Percentiles rank a stretch among this genome's conserved stretches.
These are phyloP conservation scores for Melinaea menophilus DNA, from an alignment of 2,888 invertebrate genomes.

Conservation along the genomic window DNA sequence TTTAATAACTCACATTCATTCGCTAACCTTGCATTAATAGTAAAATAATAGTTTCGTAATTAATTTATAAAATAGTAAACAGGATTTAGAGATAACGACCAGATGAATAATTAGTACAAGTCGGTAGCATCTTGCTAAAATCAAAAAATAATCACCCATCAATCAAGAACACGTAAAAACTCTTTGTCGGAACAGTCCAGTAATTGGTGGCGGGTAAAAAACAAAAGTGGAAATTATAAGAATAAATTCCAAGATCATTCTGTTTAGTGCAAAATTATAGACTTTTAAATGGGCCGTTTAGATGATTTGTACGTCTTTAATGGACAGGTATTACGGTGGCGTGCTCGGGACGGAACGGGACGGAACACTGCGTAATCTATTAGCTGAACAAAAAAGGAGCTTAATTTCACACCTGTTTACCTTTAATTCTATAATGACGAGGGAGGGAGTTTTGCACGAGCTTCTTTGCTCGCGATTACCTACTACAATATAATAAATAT, in stretches of 20 bases:
- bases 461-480: slow-evolving; percentile 40
- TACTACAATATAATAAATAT: slow-evolving; percentile 37
- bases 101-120: slow-evolving; percentile 47
- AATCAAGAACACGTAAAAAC: slow-evolving; percentile 64
- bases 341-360: slow-evolving; percentile 57
- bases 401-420: slow-evolving; percentile 77
- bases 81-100: slow-evolving; percentile 27
- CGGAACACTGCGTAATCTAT: slow-evolving; percentile 66
- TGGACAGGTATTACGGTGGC: slow-evolving; percentile 63
- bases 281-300: slow-evolving; percentile 71
- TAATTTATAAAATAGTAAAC: slow-evolving; percentile 34
- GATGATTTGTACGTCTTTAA: slow-evolving; percentile 65
- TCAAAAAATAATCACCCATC: slow-evolving; percentile 72
- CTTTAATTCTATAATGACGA: slow-evolving; percentile 70
- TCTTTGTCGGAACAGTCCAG: slow-evolving; percentile 58
- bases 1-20: too few relatives aligned
- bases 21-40: too few relatives aligned
- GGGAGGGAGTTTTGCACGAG: slow-evolving; percentile 62
- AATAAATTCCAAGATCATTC: slow-evolving; percentile 70
- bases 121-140: slow-evolving; percentile 67
- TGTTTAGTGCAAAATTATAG: slow-evolving; percentile 76
- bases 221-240: slow-evolving; percentile 75
- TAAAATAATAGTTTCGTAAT: neutral
- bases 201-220: slow-evolving; percentile 68
- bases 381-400: slow-evolving; percentile 67